phyloP scores from a whole-genome alignment of 2,797 vertebrate species.

The Manis javanica region DNA sequence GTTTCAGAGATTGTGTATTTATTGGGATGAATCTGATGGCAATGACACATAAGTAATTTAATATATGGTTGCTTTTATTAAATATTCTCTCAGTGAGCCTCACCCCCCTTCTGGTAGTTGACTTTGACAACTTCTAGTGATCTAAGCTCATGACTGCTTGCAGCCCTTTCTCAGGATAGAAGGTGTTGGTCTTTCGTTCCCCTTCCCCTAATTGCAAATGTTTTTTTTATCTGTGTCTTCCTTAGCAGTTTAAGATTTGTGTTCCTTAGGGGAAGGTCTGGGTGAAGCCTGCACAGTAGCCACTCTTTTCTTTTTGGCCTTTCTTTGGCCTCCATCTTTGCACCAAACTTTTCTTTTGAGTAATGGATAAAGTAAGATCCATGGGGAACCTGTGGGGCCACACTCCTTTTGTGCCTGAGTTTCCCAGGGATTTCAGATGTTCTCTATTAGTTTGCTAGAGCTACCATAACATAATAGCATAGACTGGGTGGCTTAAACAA shows the following conservation, averaged over 20 bases:
- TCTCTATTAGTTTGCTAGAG: background rate
- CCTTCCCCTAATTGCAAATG: background rate
- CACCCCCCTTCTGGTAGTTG: background rate
- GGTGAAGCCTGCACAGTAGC: background rate
- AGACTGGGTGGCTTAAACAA: background rate
- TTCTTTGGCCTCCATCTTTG: background rate
- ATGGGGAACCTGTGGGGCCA: background rate
- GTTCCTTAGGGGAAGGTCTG: background rate
- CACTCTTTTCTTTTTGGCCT: background rate
- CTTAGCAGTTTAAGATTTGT: background rate
- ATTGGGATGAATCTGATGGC: background rate
- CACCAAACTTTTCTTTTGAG: background rate
- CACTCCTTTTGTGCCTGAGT: accelerated
- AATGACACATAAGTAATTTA: background rate
- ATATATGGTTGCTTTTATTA: background rate
- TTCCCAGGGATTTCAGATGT: background rate
- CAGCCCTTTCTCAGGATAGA: background rate
- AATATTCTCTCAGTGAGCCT: background rate
- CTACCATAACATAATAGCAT: background rate
- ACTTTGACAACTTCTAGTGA: background rate
- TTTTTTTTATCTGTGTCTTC: background rate
- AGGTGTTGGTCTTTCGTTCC: background rate
- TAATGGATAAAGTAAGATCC: background rate
- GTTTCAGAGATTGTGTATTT: background rate
- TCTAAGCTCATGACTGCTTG: background rate